Evolutionary conservation across 2,888 invertebrate species (phyloP), one percentile per base, ranked within the genome.

Genomic region (Volucella bombylans): DNA sequence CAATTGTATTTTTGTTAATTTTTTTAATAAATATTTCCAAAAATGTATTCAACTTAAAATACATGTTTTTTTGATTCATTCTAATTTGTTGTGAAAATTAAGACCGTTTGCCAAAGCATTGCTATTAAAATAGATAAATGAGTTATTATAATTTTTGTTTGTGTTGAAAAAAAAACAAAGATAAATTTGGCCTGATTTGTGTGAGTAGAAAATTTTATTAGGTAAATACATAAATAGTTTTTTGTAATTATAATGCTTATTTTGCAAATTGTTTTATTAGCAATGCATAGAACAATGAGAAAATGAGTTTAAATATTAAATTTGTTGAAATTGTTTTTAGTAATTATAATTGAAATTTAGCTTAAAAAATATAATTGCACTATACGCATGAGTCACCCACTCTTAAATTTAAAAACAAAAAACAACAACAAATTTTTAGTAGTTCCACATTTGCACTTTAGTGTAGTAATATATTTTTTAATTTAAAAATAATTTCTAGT

Each of bases 321-420:
- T 41, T 80, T 72, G 67, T 72, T 77, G 45, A 80, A 39, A 68
- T 76, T 76, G 65, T n/a, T 50, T 79, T 54, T 61, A 38, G 61
- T 67, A 61, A 78, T 72, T 72, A 68, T 74, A 50, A 85, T 78
- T 72, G 74, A 82, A 82, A 86, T 82, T 74, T 87, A 89, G 91
- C 90, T 91, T 90, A 90, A 90, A 90, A 91, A 91, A 91, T 91
- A 91, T 91, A 91, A 91, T 92, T 91, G 92, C 91, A 91, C 91
- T 91, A 89, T 89, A 90, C 90, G 92, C 91, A 91, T 91, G 92
- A 91, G 91, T 91, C 91, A 92, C 90, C 91, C 90, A 88, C 89
- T 89, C 88, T 88, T 89, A 86, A 87, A 72, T 69, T 39, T 69
- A 80, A 67, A 62, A 45, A 55, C 62, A 81, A 55, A 68, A 68